Percentiles rank a stretch among this genome's conserved stretches.
These are phyloP conservation scores for Brachypterus glaber DNA, from an alignment of 2,888 invertebrate genomes.

Conservation along the genomic window DNA sequence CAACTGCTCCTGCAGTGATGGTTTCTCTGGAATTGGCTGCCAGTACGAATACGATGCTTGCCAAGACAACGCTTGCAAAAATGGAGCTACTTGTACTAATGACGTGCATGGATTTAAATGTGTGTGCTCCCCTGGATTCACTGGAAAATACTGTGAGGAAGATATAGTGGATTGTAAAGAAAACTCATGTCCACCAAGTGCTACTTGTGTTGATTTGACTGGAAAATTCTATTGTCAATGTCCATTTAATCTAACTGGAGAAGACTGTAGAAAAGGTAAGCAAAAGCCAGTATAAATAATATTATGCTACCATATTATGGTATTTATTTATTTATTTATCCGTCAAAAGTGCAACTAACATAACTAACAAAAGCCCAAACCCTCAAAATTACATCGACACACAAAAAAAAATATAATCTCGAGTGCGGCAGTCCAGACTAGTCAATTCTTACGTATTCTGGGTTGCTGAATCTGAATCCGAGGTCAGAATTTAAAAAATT, in stretches of 20 bases:
- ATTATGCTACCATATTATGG: no score
- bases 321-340: no score
- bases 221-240: constrained; percentile 92
- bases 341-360: no score
- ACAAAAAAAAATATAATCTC: no score
- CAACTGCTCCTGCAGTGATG: constrained; percentile 84
- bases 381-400: no score
- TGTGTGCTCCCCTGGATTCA: constrained; percentile 70
- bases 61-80: constrained; percentile 80
- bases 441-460: no score
- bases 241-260: constrained; percentile 93
- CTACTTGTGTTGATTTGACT: constrained; percentile 84
- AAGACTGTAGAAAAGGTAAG: constrained; percentile 91
- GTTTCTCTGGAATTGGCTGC: constrained; percentile 67
- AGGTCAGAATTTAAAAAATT: no score
- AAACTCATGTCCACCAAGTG: constrained; percentile 88
- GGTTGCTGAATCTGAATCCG: no score
- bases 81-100: constrained; percentile 87
- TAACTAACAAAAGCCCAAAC: no score
- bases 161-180: constrained; percentile 88
- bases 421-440: no score
- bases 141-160: constrained; percentile 75
- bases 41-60: constrained; percentile 92
- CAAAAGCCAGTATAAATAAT: no score
- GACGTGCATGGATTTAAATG: constrained; percentile 79